These are phyloP conservation scores for Drosophila hamatofila DNA, from an alignment of 2,888 invertebrate species.

Conservation along the genomic window DNA sequence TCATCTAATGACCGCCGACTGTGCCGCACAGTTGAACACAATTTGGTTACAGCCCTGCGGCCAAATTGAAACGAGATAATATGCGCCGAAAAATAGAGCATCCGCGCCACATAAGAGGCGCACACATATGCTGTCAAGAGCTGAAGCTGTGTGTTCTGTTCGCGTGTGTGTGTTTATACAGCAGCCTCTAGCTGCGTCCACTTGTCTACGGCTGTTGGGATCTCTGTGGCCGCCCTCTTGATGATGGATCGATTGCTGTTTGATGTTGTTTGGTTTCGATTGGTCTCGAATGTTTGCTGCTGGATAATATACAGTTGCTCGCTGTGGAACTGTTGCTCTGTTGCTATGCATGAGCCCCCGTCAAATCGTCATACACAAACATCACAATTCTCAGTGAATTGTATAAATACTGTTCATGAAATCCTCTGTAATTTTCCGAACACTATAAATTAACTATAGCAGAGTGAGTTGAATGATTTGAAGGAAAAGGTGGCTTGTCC, in stretches of 20 bases:
- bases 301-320: conserved; percentile 20
- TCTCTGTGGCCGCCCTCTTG: conserved; percentile 32
- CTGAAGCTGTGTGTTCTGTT: conserved; percentile 12
- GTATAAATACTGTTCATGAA: neutral
- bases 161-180: conserved; percentile 26
- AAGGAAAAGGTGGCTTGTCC: neutral
- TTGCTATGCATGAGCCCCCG: conserved; percentile 28
- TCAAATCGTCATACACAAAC: neutral
- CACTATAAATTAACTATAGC: neutral
- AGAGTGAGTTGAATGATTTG: neutral
- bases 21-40: conserved; percentile 66
- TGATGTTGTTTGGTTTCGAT: conserved; percentile 45
- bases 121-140: conserved; percentile 69
- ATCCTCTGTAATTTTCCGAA: neutral
- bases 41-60: conserved; percentile 52
- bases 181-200: conserved; percentile 69
- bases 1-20: conserved; percentile 76
- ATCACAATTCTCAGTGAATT: neutral
- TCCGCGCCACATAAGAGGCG: conserved; percentile 29
- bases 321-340: conserved; percentile 37
- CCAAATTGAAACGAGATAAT: conserved; percentile 28
- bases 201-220: conserved; percentile 67
- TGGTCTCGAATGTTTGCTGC: conserved; percentile 22
- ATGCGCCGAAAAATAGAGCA: conserved; percentile 49
- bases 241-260: conserved; percentile 68